Conservation (phyloP, 2,797 vertebrate species). For the Sebastes oblongus region DNA sequence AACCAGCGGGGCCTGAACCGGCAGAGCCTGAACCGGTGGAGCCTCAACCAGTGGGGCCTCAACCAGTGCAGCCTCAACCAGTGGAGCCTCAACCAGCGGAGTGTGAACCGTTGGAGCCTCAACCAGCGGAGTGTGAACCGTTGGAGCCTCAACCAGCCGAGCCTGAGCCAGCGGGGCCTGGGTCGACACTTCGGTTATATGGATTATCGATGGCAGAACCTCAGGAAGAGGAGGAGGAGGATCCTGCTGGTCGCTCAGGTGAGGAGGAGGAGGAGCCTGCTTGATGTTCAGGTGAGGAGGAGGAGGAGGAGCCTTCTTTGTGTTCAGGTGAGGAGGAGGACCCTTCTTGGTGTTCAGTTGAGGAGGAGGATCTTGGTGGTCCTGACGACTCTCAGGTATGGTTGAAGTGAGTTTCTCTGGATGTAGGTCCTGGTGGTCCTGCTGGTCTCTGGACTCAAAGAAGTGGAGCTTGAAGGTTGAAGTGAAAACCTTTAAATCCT, state of each 20-base stretch:
- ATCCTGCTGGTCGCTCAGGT: background rate
- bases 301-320: too few relatives aligned
- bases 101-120: too few relatives aligned
- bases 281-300: background rate
- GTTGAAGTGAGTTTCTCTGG: background rate
- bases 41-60: too few relatives aligned
- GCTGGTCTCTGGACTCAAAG: background rate
- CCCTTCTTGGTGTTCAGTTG: background rate
- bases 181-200: background rate
- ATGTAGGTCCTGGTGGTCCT: background rate
- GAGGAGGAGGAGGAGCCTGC: background rate
- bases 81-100: too few relatives aligned
- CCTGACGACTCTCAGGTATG: background rate
- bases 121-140: too few relatives aligned
- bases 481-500: background rate
- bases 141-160: too few relatives aligned
- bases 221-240: background rate
- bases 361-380: background rate
- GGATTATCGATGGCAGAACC: background rate
- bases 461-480: background rate
- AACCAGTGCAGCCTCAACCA: too few relatives aligned
- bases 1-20: too few relatives aligned
- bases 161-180: background rate
- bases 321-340: background rate
- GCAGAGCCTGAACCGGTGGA: too few relatives aligned